Evolutionary conservation across 2,888 invertebrate genomes (phyloP), one percentile per base, ranked within the genome.

Genomic region (Craniophora ligustri): DNA sequence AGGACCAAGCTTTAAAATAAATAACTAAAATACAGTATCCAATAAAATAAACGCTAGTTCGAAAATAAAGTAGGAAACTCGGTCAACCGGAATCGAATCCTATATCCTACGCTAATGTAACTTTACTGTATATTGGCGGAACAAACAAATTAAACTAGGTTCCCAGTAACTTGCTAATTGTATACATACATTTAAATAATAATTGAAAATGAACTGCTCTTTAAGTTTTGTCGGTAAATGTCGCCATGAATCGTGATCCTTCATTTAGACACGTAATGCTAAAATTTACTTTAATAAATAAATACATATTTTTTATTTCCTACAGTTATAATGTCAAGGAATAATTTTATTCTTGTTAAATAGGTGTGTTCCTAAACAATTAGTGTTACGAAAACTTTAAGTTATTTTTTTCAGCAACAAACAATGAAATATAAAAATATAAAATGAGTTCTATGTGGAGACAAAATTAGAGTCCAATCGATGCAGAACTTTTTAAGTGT

Each of bases 161-260:
- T 53, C 60, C 58, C 13, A 19, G 26, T 61, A 15, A 7, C 6
- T 8, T 28, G 54, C 13, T 62, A 47, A 62, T 44, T 67, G 6
- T 11, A 39, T 44, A 14, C 5, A 15, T 61, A 67, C 21, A 2
- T 15, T 18, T 21, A 31, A 21, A n/a, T n/a, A n/a, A n/a, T n/a
- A n/a, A n/a, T n/a, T n/a, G n/a, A n/a, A n/a, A n/a, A 39, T 47
- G 10, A 16, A 47, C 28, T 32, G 26, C n/a, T 47, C 18, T 45
- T n/a, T 54, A 16, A 30, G 8, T 32, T n/a, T 42, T 21, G 11
- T 32, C 2, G 23, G 30, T 23, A 28, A 32, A 30, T 57, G 67
- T 76, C 64, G 59, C 45, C n/a, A 36, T 11, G 26, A 65, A 45
- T 74, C 76, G 79, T 77, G 81, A 77, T 62, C 28, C 15, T 23